Evolutionary conservation across 1,140 invertebrate genomes (phyloP).

Genomic region (Nasonia vitripennis): DNA sequence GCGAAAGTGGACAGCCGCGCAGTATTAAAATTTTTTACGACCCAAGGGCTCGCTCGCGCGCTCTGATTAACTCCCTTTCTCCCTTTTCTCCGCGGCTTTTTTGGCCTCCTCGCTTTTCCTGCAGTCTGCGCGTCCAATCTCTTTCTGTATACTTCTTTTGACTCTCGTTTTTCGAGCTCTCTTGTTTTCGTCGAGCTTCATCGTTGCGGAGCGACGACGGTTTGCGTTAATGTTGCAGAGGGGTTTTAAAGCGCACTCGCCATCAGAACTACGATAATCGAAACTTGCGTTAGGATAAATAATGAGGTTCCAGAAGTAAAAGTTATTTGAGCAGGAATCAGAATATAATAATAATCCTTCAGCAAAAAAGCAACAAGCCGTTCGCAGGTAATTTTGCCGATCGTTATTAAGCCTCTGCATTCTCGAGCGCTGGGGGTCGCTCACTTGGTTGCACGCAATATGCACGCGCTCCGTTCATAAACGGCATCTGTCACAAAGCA

Average conservation of each 20-base stretch:
- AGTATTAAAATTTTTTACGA: constrained; percentile 55
- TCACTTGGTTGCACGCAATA: constrained; percentile 30
- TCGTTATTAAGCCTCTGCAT: not conserved
- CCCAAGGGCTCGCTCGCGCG: constrained; percentile 23
- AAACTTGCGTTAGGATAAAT: too few species aligned
- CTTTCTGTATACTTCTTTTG: not conserved
- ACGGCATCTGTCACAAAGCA: constrained; percentile 69
- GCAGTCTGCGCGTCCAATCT: constrained; percentile 3
- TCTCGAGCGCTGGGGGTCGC: not conserved
- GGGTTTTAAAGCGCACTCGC: too few species aligned
- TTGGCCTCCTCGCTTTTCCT: not conserved
- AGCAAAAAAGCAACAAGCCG: not conserved
- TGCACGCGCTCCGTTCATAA: constrained; percentile 63
- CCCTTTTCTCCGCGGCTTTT: not conserved
- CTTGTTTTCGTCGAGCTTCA: constrained; percentile 12
- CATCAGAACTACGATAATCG: too few species aligned
- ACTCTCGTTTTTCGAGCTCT: not conserved
- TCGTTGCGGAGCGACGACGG: constrained; percentile 8
- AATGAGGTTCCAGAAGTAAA: not conserved
- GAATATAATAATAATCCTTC: not conserved
- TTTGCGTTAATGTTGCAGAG: constrained; percentile 11
- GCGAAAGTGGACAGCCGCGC: constrained; percentile 14
- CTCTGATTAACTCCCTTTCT: constrained; percentile 51
- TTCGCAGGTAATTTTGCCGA: constrained; percentile 6
- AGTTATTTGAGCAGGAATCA: not conserved